Percentiles rank a stretch among this genome's conserved stretches.
These are phyloP conservation scores for Microtus californicus DNA, from an alignment of 2,797 vertebrate species.

Conservation along the genomic window DNA sequence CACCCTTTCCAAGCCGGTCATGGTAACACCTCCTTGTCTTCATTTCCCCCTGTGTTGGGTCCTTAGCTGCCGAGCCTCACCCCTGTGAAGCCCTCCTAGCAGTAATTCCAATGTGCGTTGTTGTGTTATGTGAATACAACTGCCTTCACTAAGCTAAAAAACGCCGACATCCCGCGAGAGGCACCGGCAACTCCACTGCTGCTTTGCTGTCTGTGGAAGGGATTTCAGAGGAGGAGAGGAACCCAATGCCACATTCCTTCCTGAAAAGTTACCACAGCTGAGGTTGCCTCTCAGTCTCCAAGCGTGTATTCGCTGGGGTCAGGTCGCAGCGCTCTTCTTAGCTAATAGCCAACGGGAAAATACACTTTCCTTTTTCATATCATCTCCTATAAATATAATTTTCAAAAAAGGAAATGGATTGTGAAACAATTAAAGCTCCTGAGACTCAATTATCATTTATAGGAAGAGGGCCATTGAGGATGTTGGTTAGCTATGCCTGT, in stretches of 20 bases:
- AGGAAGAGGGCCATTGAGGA: neutral
- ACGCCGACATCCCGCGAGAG: no score
- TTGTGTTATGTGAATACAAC: neutral
- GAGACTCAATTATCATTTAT: neutral
- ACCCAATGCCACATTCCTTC: rapidly evolving
- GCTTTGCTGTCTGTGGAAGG: no score
- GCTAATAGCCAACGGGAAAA: neutral
- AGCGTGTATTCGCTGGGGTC: neutral
- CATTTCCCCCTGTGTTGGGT: rapidly evolving
- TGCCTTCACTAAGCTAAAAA: neutral
- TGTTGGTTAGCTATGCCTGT: neutral
- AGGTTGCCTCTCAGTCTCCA: neutral
- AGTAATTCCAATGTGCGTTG: neutral
- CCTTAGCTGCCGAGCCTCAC: neutral
- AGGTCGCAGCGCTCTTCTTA: neutral
- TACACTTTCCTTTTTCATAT: neutral
- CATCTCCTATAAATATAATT: neutral
- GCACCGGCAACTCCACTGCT: rapidly evolving
- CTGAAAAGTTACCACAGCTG: neutral
- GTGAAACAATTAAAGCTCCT: neutral
- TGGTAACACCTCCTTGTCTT: neutral
- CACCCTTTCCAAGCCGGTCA: neutral
- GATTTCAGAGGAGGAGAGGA: neutral
- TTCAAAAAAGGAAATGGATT: neutral
- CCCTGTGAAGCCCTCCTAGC: rapidly evolving